Evolutionary conservation across 2,113 vertebrate genomes (phyloP).

Genomic region (Ptyas mucosa): DNA sequence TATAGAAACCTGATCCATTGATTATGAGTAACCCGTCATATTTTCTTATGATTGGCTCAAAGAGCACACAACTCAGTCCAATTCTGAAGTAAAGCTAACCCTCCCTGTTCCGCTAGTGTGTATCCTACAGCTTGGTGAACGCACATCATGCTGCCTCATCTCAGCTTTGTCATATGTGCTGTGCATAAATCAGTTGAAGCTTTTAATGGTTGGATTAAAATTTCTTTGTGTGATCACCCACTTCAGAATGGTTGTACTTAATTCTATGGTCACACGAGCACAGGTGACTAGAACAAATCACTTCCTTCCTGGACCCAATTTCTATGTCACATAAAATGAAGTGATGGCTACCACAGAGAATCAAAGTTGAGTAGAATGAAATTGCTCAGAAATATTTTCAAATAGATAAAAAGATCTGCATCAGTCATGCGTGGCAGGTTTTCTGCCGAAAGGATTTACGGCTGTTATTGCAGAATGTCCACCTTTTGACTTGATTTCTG

Average conservation of each 20-base stretch:
- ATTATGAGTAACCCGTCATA: background rate
- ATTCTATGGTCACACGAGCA: background rate
- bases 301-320: background rate
- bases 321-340: constrained; percentile 18
- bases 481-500: background rate
- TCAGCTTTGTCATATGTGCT: background rate
- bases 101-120: background rate
- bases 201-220: background rate
- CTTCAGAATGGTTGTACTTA: background rate
- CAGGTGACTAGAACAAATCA: background rate
- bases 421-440: background rate
- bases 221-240: background rate
- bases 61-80: background rate
- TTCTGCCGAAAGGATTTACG: background rate
- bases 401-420: background rate
- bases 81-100: background rate
- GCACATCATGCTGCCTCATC: background rate
- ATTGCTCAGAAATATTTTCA: background rate
- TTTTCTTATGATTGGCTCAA: background rate
- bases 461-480: background rate
- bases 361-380: constrained; percentile 24
- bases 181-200: background rate
- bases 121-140: background rate
- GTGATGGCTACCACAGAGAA: background rate
- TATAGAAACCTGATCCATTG: background rate